phyloP scores from a whole-genome alignment of 2,888 invertebrate genomes.

The Acleris laterana region DNA sequence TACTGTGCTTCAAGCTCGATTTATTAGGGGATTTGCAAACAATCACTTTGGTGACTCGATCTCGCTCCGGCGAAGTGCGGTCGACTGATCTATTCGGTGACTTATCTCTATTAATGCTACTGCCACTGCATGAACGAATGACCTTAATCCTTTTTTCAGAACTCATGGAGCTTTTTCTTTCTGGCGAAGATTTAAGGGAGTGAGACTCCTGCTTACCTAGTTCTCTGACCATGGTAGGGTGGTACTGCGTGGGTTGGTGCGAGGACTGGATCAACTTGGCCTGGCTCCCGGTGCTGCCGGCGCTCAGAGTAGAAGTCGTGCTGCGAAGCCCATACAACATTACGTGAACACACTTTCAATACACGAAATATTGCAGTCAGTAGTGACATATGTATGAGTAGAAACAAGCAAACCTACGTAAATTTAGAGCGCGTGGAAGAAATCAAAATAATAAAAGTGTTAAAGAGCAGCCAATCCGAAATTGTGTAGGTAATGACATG shows the following conservation, averaged over 20 bases:
- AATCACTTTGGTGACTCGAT: constrained; percentile 79
- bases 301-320: constrained; percentile 96
- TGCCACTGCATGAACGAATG: constrained; percentile 83
- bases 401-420: constrained; percentile 65
- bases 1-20: constrained; percentile 74
- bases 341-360: constrained; percentile 18
- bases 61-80: constrained; percentile 67
- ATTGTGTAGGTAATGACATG: constrained; percentile 53
- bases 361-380: constrained; percentile 37
- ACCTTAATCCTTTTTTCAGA: constrained; percentile 75
- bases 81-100: constrained; percentile 69
- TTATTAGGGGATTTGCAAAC: constrained; percentile 81
- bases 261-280: constrained; percentile 97
- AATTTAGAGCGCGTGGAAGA: constrained; percentile 49
- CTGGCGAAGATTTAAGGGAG: constrained; percentile 82
- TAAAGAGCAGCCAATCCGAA: constrained; percentile 48
- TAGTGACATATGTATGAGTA: constrained; percentile 75
- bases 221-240: constrained; percentile 94
- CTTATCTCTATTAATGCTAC: constrained; percentile 74
- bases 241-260: constrained; percentile 96
- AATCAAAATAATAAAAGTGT: constrained; percentile 41
- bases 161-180: constrained; percentile 60
- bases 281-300: constrained; percentile 96
- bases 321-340: constrained; percentile 76
- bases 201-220: constrained; percentile 90